These are phyloP conservation scores for Gephyroberyx darwinii DNA, from an alignment of 2,797 vertebrate species.

Conservation along the genomic window DNA sequence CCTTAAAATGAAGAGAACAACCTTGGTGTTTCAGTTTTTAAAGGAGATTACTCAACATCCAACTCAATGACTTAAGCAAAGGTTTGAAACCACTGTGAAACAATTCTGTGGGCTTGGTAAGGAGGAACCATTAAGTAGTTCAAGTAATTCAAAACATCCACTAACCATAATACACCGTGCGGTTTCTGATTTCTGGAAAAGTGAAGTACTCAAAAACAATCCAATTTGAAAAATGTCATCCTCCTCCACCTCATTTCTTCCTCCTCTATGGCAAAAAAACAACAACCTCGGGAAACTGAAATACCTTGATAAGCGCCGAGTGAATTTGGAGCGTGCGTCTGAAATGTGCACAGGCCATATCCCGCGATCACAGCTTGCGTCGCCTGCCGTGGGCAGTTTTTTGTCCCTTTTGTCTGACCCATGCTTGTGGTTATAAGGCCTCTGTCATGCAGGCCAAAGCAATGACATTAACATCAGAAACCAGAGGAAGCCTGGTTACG, in stretches of 20 bases:
- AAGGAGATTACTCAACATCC: constrained; percentile 73
- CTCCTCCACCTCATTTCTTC: constrained; percentile 58
- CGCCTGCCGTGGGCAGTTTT: constrained; percentile 14
- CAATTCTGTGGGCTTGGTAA: constrained; percentile 73
- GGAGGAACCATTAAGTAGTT: constrained; percentile 78
- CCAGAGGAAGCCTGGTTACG: constrained; percentile 76
- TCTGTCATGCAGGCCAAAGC: constrained; percentile 74
- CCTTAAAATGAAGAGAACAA: constrained; percentile 40
- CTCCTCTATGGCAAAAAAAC: constrained; percentile 61
- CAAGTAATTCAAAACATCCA: constrained; percentile 79
- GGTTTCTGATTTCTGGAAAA: constrained; percentile 83
- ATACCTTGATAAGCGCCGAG: constrained; percentile 38
- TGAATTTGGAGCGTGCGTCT: constrained; percentile 20
- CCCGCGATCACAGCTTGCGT: constrained; percentile 64
- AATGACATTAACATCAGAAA: constrained; percentile 83
- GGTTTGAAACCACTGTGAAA: constrained; percentile 76
- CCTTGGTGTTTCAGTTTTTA: constrained; percentile 37
- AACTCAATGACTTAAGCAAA: constrained; percentile 74
- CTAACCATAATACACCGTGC: constrained; percentile 75
- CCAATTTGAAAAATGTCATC: constrained; percentile 66
- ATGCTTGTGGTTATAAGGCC: constrained; percentile 67
- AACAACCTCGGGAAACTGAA: constrained; percentile 62
- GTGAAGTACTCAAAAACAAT: constrained; percentile 77
- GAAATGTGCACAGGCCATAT: constrained; percentile 39
- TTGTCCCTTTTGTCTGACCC: constrained; percentile 69